A percentile compares a stretch with the other conserved stretches of the same genome.
Evolutionary conservation across 2,888 invertebrate genomes (phyloP).

Genomic region (Tuberolachnus salignus): DNA sequence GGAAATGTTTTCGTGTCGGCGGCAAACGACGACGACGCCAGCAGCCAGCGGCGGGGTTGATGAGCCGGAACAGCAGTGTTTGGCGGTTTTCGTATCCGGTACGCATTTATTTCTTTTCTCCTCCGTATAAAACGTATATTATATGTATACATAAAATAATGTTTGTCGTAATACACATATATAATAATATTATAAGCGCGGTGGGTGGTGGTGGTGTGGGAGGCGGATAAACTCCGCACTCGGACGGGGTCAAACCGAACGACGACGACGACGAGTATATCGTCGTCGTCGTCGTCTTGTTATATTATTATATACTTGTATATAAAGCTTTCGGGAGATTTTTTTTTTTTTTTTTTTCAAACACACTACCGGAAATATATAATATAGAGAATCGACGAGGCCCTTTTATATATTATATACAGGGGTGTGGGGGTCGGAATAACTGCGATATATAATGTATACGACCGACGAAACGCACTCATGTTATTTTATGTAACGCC

Average conservation of each 20-base stretch:
- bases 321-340: slow-evolving; percentile 48
- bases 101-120: slow-evolving; percentile 52
- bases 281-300: not conserved
- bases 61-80: slow-evolving; percentile 48
- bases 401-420: not conserved
- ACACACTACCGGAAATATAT: slow-evolving; percentile 47
- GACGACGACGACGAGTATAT: not conserved
- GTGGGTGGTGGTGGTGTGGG: not conserved
- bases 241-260: slow-evolving; percentile 35
- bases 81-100: slow-evolving; percentile 52
- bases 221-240: slow-evolving; percentile 4
- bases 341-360: slow-evolving; percentile 50
- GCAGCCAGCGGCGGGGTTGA: not conserved
- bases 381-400: not conserved
- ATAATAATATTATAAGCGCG: not conserved
- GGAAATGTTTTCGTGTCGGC: slow-evolving; percentile 43
- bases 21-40: slow-evolving; percentile 12
- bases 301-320: not conserved
- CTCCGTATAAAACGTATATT: slow-evolving; percentile 44
- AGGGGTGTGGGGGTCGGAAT: not conserved
- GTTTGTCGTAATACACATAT: slow-evolving; percentile 29
- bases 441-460: no score
- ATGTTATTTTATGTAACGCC: no score
- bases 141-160: slow-evolving; percentile 21
- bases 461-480: no score